These are phyloP conservation scores for Lutjanus campechanus DNA, from an alignment of 2,797 vertebrate species.

Conservation along the genomic window DNA sequence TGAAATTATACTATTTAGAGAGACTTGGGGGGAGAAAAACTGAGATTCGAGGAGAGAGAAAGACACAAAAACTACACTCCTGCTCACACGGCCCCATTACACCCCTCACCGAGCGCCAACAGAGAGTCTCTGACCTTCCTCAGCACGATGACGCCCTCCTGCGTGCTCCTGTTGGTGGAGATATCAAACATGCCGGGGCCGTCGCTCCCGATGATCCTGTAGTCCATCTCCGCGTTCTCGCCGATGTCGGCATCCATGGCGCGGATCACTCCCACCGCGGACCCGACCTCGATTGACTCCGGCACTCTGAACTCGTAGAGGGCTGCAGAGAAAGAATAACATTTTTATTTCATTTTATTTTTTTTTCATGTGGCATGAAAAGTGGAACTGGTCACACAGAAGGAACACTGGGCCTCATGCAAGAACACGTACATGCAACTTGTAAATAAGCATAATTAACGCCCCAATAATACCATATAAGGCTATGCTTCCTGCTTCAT, in stretches of 20 bases:
- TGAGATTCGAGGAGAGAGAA: not conserved
- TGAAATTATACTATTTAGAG: not conserved
- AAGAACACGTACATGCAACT: no score
- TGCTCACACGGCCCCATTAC: not conserved
- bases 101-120: rapidly evolving
- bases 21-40: not conserved
- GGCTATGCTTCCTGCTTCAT: no score
- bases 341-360: no score
- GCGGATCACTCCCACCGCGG: slow-evolving; percentile 87
- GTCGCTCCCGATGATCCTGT: slow-evolving; percentile 91
- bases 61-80: not conserved
- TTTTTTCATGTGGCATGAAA: not conserved
- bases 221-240: slow-evolving; percentile 92
- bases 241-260: slow-evolving; percentile 92
- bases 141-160: slow-evolving; percentile 92
- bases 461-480: no score
- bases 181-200: slow-evolving; percentile 92
- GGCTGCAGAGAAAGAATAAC: slow-evolving; percentile 76
- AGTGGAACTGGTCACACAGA: not conserved
- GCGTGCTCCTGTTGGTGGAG: slow-evolving; percentile 89
- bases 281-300: slow-evolving; percentile 87
- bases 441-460: no score
- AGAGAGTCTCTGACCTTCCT: slow-evolving; percentile 88
- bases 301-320: slow-evolving; percentile 92
- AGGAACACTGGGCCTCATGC: no score